phyloP scores from a whole-genome alignment of 2,113 vertebrate genomes.

The Pseudonaja textilis region DNA sequence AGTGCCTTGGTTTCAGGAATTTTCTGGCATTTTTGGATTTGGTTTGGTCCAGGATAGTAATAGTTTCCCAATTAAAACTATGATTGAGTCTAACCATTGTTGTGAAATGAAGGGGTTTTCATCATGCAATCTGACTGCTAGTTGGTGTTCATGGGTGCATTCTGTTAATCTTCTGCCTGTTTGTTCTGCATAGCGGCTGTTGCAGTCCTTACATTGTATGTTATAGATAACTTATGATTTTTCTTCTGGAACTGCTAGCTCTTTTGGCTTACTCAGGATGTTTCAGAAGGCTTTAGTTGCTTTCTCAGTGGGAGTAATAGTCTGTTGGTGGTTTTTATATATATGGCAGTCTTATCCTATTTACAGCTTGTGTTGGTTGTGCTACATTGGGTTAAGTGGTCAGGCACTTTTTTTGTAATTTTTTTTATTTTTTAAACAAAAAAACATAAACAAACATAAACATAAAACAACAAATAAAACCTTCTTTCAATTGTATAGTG shows the following conservation, averaged over 20 bases:
- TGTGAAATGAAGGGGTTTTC: no score
- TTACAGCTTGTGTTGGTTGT: neutral
- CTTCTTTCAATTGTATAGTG: no score
- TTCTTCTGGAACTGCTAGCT: neutral
- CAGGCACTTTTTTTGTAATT: neutral
- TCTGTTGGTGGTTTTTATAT: neutral
- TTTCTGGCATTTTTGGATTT: neutral
- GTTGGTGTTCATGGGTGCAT: neutral
- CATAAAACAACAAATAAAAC: no score
- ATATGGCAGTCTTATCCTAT: neutral
- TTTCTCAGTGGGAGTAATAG: neutral
- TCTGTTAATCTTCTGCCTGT: neutral
- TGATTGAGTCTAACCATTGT: no score
- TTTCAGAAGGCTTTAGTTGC: neutral
- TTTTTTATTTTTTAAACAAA: no score
- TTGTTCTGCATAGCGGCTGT: neutral
- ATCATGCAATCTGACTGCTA: no score
- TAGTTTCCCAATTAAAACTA: neutral
- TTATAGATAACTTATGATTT: neutral
- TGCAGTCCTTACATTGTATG: neutral
- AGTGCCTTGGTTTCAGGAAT: neutral
- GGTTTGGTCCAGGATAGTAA: neutral
- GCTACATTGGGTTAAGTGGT: neutral
- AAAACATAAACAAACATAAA: no score
- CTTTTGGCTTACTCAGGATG: neutral